Percentiles rank a stretch among this genome's conserved stretches.
Evolutionary conservation across 2,888 invertebrate genomes (phyloP).

Genomic region (Acronicta alni): DNA sequence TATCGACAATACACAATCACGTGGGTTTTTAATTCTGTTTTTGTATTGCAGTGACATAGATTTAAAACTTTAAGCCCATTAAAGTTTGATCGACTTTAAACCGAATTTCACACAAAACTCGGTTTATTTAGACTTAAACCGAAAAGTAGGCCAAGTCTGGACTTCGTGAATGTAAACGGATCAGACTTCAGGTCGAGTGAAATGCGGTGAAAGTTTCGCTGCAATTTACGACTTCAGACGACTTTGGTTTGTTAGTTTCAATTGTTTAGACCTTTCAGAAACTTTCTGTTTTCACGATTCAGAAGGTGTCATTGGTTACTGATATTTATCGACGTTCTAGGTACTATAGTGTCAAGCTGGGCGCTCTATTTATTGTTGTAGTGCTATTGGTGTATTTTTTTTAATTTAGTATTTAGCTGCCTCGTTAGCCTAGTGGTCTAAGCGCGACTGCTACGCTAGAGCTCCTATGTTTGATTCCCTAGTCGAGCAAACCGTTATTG

Average conservation of each 20-base stretch:
- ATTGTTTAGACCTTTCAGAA: constrained; percentile 30
- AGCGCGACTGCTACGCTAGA: too few species aligned
- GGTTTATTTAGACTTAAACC: constrained; percentile 34
- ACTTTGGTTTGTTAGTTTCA: constrained; percentile 31
- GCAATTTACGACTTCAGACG: constrained; percentile 42
- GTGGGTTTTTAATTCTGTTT: too few species aligned
- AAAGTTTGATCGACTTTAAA: neutral
- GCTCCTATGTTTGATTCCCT: too few species aligned
- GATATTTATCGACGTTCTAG: neutral
- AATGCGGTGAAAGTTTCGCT: constrained; percentile 44
- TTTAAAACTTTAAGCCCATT: neutral
- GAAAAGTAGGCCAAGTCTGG: constrained; percentile 35
- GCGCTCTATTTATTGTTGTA: neutral
- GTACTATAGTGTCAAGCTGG: neutral
- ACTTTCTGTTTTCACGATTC: constrained; percentile 22
- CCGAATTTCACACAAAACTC: neutral
- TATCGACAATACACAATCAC: too few species aligned
- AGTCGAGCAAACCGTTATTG: too few species aligned
- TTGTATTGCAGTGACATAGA: neutral
- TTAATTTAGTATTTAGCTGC: too few species aligned
- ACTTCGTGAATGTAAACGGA: constrained; percentile 28
- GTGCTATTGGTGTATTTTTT: neutral
- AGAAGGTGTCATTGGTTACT: constrained; percentile 2
- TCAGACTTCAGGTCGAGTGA: constrained; percentile 36
- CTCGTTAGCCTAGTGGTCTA: too few species aligned